Base-by-base conservation (phyloP, 30 jellyfish, hydroid and myxozoan genomes). In the Chrysaora quinquecirrha region DNA sequence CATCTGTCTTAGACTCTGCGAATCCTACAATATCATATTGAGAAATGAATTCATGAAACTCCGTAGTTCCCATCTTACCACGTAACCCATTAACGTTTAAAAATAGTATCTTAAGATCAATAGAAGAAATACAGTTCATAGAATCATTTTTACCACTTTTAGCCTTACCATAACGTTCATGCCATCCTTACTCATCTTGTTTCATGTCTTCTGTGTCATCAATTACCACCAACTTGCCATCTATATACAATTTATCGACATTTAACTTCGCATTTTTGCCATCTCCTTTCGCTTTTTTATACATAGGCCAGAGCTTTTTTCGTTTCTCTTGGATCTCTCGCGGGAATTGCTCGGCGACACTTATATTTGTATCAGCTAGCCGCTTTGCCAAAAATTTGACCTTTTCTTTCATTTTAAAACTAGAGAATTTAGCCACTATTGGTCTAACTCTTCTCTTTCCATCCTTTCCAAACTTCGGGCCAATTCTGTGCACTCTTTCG, bases 1-100 rank as follows among this genome's bases (percentile, higher is more conserved):
- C 82, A 70, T 70, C 82, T 14, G 82, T 34, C 22, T 70, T 34
- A 18, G 67, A 70, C 34, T 70, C 82, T 19, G 34, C 67, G 21
- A 70, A 46, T 16, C 72, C 82, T 20, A 70, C 34, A 33, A 46
- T 70, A n/a, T 33, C 64, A 34, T 70, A 33, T 0, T 70, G 11
- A 4, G 23, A 20, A 16, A 70, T 70, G 22, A 70, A 10, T n/a
- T 70, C 46, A 4, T 20, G 70, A 33, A 34, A 70, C 11, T 70
- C 32, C 31, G 71, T 72, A 27, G 35, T 18, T 31, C 29, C 48
- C 3, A 50, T 33, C 23, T 70, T 70, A 70, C 18, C 34, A 30
- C 67, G 38, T 30, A 70, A 27, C 32, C 82, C 82, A 28, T 70
- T 31, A 27, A 46, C 82, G n/a, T 70, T 34, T 3, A 34, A 9